Percentiles rank a stretch among this genome's conserved stretches.
These are phyloP conservation scores for Drepana falcataria DNA, from an alignment of 2,888 invertebrate species.

Conservation along the genomic window DNA sequence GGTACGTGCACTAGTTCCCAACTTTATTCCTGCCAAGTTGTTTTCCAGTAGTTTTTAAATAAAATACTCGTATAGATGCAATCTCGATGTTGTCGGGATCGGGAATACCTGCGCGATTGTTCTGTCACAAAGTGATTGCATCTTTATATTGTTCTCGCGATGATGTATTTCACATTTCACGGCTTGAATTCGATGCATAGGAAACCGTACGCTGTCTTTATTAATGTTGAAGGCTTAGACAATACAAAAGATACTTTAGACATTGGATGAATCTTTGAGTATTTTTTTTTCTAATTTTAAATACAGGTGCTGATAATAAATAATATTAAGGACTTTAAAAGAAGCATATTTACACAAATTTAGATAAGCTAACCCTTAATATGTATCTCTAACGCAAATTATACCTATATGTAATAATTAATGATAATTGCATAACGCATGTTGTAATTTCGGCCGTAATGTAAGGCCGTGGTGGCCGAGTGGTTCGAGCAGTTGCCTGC, in stretches of 20 bases:
- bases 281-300: too few relatives aligned
- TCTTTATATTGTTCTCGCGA: conserved; percentile 20
- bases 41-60: conserved; percentile 44
- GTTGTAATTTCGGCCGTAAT: too few relatives aligned
- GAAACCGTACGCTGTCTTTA: conserved; percentile 1
- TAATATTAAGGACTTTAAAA: too few relatives aligned
- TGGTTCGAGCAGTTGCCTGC: too few relatives aligned
- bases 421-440: too few relatives aligned
- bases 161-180: conserved; percentile 22
- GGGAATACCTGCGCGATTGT: conserved; percentile 31
- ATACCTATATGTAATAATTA: too few relatives aligned
- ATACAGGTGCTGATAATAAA: too few relatives aligned
- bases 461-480: too few relatives aligned
- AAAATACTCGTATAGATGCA: conserved; percentile 53
- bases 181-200: conserved; percentile 6
- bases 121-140: conserved; percentile 12
- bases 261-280: too few relatives aligned
- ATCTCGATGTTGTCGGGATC: conserved; percentile 42
- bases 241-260: not conserved
- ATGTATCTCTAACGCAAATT: too few relatives aligned
- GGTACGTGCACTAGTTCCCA: conserved; percentile 21
- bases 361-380: too few relatives aligned
- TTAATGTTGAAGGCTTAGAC: conserved; percentile 8
- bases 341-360: too few relatives aligned
- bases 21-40: conserved; percentile 42